These are phyloP conservation scores for Pogonomyrmex californicus DNA, from an alignment of 1,140 invertebrate genomes.

Conservation along the genomic window DNA sequence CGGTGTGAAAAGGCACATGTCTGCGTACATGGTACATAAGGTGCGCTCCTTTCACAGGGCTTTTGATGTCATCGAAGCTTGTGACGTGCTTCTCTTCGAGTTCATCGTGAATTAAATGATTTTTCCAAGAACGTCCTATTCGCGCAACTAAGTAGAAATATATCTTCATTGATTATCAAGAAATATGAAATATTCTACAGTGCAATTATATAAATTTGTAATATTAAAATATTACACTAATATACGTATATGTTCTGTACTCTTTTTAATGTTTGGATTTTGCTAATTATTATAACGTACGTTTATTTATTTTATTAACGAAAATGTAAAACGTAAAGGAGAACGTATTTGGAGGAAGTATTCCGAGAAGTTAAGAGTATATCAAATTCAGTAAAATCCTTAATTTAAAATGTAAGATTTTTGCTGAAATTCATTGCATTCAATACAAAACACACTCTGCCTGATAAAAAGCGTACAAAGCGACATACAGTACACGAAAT, in stretches of 20 bases:
- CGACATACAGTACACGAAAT: constrained; percentile 48
- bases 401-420: not conserved
- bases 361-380: not conserved
- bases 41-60: constrained; percentile 37
- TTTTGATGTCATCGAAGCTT: constrained; percentile 53
- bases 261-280: not conserved
- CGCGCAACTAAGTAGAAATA: not conserved
- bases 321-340: not conserved
- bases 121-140: not conserved
- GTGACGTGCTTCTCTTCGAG: constrained; percentile 12
- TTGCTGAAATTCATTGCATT: not conserved
- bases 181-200: not conserved
- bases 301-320: not conserved
- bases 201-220: not conserved
- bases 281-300: not conserved
- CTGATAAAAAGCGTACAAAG: constrained; percentile 50
- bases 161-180: not conserved
- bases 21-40: constrained; percentile 38
- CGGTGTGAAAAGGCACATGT: constrained; percentile 56
- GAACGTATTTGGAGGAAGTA: not conserved
- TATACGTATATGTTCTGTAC: not conserved
- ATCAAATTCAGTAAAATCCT: not conserved
- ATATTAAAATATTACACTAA: not conserved
- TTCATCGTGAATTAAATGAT: constrained; percentile 31
- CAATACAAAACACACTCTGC: not conserved